Evolutionary conservation across 2,888 invertebrate species (phyloP).

Genomic region (Machimus rusticus): DNA sequence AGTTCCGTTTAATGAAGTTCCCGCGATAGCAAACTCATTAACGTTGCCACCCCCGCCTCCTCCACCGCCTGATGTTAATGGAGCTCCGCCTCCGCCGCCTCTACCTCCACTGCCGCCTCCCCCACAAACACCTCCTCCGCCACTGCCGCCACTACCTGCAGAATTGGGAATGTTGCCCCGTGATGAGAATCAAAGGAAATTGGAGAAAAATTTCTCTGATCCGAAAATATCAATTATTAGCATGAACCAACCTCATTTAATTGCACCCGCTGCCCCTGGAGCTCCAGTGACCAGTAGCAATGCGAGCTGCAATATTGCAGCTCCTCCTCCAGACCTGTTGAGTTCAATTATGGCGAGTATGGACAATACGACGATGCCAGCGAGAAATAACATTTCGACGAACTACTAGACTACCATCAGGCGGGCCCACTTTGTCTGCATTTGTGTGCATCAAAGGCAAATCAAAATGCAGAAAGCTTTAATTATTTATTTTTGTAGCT

Average conservation of each 20-base stretch:
- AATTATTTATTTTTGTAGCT: conserved; percentile 35
- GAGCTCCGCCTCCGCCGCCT: conserved; percentile 54
- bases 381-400: conserved; percentile 49
- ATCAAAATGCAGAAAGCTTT: conserved; percentile 24
- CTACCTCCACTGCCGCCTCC: conserved; percentile 51
- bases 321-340: conserved; percentile 56
- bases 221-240: conserved; percentile 46
- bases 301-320: background rate
- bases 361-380: conserved; percentile 54
- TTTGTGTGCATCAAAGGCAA: background rate
- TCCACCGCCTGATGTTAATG: conserved; percentile 49
- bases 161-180: background rate
- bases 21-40: conserved; percentile 6
- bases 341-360: conserved; percentile 63
- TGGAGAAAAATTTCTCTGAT: conserved; percentile 50
- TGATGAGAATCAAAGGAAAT: background rate
- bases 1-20: conserved; percentile 25
- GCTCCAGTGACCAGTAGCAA: background rate
- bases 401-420: conserved; percentile 35
- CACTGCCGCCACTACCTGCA: conserved; percentile 48
- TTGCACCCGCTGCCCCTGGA: conserved; percentile 46
- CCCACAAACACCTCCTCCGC: conserved; percentile 51
- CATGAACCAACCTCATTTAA: conserved; percentile 46
- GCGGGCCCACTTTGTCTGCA: background rate
- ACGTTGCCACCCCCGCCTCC: conserved; percentile 38